Conservation (phyloP, 92 coral and sea anemone genomes). For the Siderastrea siderea region DNA sequence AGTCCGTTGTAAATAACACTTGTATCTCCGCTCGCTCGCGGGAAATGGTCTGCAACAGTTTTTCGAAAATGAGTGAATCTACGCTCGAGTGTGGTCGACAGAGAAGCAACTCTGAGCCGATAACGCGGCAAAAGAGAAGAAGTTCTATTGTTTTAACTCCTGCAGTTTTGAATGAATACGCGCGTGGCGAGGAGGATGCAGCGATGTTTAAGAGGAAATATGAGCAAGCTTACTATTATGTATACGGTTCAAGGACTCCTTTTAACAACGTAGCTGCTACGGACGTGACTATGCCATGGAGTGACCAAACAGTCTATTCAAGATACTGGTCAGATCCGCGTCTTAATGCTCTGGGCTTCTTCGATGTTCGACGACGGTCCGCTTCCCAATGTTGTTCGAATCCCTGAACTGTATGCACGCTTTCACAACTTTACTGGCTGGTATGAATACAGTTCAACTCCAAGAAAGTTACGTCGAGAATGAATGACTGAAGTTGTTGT, state of each 20-base stretch:
- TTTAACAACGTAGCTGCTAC: slow-evolving; percentile 50
- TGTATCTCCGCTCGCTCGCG: neutral
- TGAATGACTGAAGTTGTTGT: neutral
- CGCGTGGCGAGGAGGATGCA: slow-evolving; percentile 79
- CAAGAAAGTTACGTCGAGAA: neutral
- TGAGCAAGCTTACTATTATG: slow-evolving; percentile 81
- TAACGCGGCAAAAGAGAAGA: slow-evolving; percentile 56
- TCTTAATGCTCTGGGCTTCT: slow-evolving; percentile 77
- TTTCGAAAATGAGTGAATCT: slow-evolving; percentile 19
- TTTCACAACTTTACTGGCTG: neutral
- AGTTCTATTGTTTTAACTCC: slow-evolving; percentile 86
- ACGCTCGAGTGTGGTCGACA: slow-evolving; percentile 25
- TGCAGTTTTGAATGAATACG: slow-evolving; percentile 86
- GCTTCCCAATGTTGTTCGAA: slow-evolving; percentile 27
- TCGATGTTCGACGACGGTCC: slow-evolving; percentile 45
- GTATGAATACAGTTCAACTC: neutral
- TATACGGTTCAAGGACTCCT: slow-evolving; percentile 74
- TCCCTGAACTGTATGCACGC: neutral
- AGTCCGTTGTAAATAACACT: neutral
- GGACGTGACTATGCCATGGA: slow-evolving; percentile 55
- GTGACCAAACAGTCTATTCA: slow-evolving; percentile 70
- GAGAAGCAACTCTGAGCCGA: slow-evolving; percentile 50
- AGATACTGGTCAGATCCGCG: slow-evolving; percentile 80
- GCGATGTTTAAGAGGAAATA: slow-evolving; percentile 84
- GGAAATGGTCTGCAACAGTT: slow-evolving; percentile 50